Evolutionary conservation across 2,113 vertebrate genomes (phyloP).

Genomic region (Perca schrenkii): DNA sequence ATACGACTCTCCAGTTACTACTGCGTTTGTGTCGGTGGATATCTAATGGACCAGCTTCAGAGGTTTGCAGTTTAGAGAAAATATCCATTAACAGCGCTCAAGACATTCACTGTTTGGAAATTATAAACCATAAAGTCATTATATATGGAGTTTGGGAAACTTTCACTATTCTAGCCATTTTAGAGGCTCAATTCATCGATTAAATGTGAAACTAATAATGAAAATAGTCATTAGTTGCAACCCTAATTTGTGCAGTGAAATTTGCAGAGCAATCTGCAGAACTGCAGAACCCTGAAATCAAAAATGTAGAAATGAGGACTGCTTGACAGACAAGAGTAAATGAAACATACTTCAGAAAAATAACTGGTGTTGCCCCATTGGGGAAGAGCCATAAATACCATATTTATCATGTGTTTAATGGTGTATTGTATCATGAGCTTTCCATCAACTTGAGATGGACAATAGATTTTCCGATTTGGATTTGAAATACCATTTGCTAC

Average conservation of each 20-base stretch:
- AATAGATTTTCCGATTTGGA: neutral
- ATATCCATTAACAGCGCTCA: conserved; percentile 16
- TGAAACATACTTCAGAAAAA: conserved; percentile 13
- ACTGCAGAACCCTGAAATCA: neutral
- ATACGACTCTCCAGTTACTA: conserved; percentile 31
- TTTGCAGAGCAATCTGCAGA: neutral
- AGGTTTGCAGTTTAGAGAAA: conserved; percentile 21
- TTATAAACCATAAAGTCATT: neutral
- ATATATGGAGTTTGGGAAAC: neutral
- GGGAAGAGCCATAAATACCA: neutral
- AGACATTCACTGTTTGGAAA: conserved; percentile 16
- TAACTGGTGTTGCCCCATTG: neutral
- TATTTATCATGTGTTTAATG: neutral
- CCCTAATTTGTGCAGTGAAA: neutral
- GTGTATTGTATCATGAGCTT: neutral
- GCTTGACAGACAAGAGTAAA: neutral
- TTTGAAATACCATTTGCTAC: neutral
- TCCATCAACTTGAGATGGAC: conserved; percentile 4
- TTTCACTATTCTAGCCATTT: neutral
- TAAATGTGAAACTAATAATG: neutral
- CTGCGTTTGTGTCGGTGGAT: conserved; percentile 33
- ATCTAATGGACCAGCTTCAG: conserved; percentile 32
- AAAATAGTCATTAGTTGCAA: neutral
- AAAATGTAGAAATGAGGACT: conserved; percentile 11
- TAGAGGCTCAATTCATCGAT: neutral